Evolutionary conservation across 2,113 vertebrate genomes (phyloP).

Genomic region (Tetrax tetrax): DNA sequence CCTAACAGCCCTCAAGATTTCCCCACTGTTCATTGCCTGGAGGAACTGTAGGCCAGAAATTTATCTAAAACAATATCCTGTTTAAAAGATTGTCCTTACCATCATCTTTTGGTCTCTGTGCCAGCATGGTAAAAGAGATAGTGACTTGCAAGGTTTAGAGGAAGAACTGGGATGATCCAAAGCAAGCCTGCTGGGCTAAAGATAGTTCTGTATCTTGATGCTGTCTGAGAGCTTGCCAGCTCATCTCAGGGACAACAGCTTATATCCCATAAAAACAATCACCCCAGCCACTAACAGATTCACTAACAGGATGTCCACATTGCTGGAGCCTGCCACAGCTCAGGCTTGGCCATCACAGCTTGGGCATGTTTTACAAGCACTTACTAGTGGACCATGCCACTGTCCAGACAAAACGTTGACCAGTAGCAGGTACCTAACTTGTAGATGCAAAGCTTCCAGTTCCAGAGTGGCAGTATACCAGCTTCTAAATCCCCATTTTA

Average conservation of each 20-base stretch:
- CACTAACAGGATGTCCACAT: accelerated
- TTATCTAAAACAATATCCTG: not conserved
- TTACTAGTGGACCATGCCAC: not conserved
- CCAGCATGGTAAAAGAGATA: not conserved
- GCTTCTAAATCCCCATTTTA: not conserved
- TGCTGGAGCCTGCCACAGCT: not conserved
- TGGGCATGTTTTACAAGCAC: not conserved
- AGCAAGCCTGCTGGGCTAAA: not conserved
- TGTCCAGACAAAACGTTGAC: not conserved
- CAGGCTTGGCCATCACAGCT: not conserved
- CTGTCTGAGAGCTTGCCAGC: not conserved
- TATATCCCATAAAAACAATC: not conserved
- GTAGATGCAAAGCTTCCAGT: not conserved
- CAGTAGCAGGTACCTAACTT: not conserved
- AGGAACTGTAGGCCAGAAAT: not conserved
- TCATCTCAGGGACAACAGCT: not conserved
- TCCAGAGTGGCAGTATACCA: not conserved
- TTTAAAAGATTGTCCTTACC: not conserved
- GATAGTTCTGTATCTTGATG: not conserved
- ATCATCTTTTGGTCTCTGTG: not conserved
- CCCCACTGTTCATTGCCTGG: not conserved
- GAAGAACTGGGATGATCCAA: not conserved
- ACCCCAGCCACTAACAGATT: not conserved
- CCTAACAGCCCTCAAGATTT: not conserved
- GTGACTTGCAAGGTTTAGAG: not conserved